Evolutionary conservation across 1,140 invertebrate genomes (phyloP).

Genomic region (Drosophila serrata): DNA sequence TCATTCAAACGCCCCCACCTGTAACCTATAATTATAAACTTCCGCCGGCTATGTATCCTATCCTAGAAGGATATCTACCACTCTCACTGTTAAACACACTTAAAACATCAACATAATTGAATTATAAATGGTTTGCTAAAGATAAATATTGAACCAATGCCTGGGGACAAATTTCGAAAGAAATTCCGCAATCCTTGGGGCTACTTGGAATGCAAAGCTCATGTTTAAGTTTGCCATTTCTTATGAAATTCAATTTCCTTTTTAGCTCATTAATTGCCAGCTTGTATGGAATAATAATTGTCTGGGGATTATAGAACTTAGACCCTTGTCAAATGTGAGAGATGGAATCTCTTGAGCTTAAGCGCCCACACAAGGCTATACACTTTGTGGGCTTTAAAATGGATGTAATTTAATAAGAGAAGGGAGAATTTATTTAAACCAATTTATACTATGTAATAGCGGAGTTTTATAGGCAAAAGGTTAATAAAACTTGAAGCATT

Average conservation of each 20-base stretch:
- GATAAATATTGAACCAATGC: conserved; percentile 42
- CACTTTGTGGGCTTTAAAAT: neutral
- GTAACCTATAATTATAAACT: conserved; percentile 57
- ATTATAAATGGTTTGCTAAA: conserved; percentile 57
- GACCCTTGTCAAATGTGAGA: conserved; percentile 12
- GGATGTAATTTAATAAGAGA: no score
- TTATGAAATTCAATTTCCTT: conserved; percentile 9
- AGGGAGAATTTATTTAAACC: accelerated
- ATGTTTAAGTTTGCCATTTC: conserved; percentile 8
- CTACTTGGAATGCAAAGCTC: conserved; percentile 17
- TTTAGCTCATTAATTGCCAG: conserved; percentile 15
- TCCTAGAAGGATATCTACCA: neutral
- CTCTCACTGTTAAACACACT: conserved; percentile 19
- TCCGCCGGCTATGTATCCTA: conserved; percentile 41
- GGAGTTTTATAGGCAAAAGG: neutral
- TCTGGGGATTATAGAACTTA: neutral
- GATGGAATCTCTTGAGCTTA: neutral
- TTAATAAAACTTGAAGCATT: neutral
- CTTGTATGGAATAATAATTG: conserved; percentile 16
- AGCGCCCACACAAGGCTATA: neutral
- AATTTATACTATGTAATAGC: neutral
- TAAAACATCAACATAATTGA: conserved; percentile 60
- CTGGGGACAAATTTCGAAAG: neutral
- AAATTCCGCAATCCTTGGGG: neutral
- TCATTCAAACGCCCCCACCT: conserved; percentile 51